Evolutionary conservation across 2,888 invertebrate genomes (phyloP).

Genomic region (Megastigmus dorsalis): DNA sequence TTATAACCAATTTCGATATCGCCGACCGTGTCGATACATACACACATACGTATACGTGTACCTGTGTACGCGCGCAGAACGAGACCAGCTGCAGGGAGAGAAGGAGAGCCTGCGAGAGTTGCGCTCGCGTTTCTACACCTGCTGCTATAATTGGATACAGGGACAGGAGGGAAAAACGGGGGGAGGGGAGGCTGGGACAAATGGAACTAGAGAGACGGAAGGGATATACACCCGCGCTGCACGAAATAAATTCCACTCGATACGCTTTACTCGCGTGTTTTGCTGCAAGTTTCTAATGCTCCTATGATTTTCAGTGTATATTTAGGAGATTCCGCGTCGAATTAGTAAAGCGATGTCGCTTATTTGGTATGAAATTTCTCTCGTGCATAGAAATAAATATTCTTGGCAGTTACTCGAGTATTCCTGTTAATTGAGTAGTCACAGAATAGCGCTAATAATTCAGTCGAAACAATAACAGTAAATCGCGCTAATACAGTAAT

Average conservation of each 20-base stretch:
- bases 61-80: too few relatives aligned
- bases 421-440: too few relatives aligned
- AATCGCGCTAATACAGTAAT: too few relatives aligned
- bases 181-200: slow-evolving; percentile 14
- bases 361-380: too few relatives aligned
- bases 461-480: too few relatives aligned
- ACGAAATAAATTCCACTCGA: slow-evolving; percentile 32
- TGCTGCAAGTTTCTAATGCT: not conserved
- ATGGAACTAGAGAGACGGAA: not conserved
- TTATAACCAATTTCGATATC: slow-evolving; percentile 52
- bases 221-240: not conserved
- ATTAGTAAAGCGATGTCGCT: too few relatives aligned
- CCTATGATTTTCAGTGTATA: too few relatives aligned
- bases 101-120: not conserved
- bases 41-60: not conserved
- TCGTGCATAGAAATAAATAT: too few relatives aligned
- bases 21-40: not conserved
- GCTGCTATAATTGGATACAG: slow-evolving; percentile 44
- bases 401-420: too few relatives aligned
- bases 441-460: too few relatives aligned
- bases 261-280: slow-evolving; percentile 14
- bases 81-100: too few relatives aligned
- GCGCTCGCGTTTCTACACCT: slow-evolving; percentile 44
- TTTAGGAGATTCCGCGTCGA: too few relatives aligned
- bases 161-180: slow-evolving; percentile 1